Base-by-base conservation (phyloP, 2,113 vertebrate species). In the Choloepus hoffmanni region DNA sequence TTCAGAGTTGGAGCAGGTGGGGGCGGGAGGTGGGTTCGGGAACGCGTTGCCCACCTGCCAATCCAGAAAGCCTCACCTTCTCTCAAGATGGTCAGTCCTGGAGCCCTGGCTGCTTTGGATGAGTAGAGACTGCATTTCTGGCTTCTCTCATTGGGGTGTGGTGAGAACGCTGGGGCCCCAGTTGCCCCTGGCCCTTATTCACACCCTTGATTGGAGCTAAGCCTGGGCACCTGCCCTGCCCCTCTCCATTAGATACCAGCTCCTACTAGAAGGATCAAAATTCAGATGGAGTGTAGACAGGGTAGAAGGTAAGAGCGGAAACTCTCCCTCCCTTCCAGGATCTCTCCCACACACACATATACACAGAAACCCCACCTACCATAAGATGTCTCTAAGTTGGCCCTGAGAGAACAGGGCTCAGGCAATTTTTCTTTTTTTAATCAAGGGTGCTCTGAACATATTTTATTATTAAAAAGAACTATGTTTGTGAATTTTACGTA, bases 381-480 rank as follows among this genome's bases (percentile, higher is more conserved):
- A 7, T 82, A 60, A 95, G 95, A 90, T 82, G 84, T 98, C 96
- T 96, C 88, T 95, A 96, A 97, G 85, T 95, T 97, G 97, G 97
- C 98, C 97, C 92, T 89, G 96, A 98, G 95, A 97, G 95, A 88
- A 98, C 96, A 93, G 95, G 98, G 95, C 96, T 96, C 96, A 97
- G 98, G 98, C 98, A 98, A 98, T 99, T 60, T 58, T 60, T 23
- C 21, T 58, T 58, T 58, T 98, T 99, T 98, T 98, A 45, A 98
- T 98, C 98, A 99, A 99, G 98, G 98, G 98, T 99, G 98, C 98
- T 99, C 98, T 98, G 97, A 98, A 98, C 98, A 98, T 98, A 98
- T 98, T 98, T 99, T 98, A 98, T 98, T 99, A 98, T 99, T 98
- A 97, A 97, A 97, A 96, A 97, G 89, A 98, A 98, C 93, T 98